phyloP scores from a whole-genome alignment of 2,888 invertebrate species.

The Camponotus fellah region DNA sequence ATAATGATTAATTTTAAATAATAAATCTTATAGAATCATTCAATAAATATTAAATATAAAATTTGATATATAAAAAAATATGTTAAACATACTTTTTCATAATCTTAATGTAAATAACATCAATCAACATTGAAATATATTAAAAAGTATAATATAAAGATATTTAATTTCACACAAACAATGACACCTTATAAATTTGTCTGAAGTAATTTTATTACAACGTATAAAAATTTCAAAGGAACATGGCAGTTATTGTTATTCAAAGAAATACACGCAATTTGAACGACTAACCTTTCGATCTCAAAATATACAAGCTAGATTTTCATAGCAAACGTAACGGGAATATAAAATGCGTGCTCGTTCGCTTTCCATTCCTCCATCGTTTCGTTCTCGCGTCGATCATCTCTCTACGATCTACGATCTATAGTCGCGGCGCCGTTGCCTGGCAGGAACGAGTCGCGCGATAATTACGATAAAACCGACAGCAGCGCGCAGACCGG shows the following conservation, averaged over 20 bases:
- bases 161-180: neutral
- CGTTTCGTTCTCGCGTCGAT: constrained; percentile 60
- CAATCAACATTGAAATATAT: neutral
- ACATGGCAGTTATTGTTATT: neutral
- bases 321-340: constrained; percentile 13
- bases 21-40: neutral
- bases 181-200: neutral
- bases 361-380: constrained; percentile 48
- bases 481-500: constrained; percentile 61
- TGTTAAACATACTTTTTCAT: neutral
- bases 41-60: neutral
- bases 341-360: constrained; percentile 29
- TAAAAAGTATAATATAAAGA: neutral
- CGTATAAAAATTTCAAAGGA: neutral
- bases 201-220: neutral
- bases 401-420: constrained; percentile 71
- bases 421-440: constrained; percentile 57
- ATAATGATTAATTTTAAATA: neutral
- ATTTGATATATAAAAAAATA: neutral
- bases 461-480: constrained; percentile 76
- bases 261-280: neutral
- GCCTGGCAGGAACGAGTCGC: constrained; percentile 48
- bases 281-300: neutral
- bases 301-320: neutral
- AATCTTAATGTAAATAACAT: neutral